Evolutionary conservation across 2,113 vertebrate genomes (phyloP).

Genomic region (Ailuropoda melanoleuca): DNA sequence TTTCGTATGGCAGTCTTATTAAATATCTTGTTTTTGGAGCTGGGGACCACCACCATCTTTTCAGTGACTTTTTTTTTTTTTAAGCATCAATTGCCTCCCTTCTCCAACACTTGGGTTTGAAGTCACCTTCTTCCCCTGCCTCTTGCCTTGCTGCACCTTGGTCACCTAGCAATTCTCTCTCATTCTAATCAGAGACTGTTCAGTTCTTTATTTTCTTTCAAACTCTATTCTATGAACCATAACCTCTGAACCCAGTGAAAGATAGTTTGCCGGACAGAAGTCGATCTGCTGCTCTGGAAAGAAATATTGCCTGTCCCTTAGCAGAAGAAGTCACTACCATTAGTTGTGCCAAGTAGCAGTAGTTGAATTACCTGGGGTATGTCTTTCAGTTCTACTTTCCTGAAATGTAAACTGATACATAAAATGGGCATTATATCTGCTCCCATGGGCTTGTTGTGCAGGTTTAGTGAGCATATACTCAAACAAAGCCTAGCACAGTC

Average conservation of each 20-base stretch:
- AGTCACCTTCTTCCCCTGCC: not conserved
- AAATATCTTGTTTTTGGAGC: not conserved
- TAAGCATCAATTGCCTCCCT: not conserved
- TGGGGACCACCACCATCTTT: not conserved
- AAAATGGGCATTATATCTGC: not conserved
- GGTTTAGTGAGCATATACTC: not conserved
- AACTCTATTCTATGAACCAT: not conserved
- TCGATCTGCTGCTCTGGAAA: not conserved
- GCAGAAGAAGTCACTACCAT: not conserved
- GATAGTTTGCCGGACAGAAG: not conserved
- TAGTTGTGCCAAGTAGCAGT: not conserved
- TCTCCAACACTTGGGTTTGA: not conserved
- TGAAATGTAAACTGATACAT: not conserved
- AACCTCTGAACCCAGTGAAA: not conserved
- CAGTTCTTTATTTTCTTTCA: not conserved
- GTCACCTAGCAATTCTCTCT: not conserved
- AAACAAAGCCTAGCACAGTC: not conserved
- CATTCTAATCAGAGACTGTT: not conserved
- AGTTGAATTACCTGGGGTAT: not conserved
- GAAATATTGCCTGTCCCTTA: not conserved
- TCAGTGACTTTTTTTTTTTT: not conserved
- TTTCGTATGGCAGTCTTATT: not conserved
- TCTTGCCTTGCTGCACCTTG: not conserved
- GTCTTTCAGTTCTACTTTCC: not conserved
- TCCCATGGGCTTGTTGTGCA: not conserved